Percentiles rank a stretch among this genome's conserved stretches.
phyloP scores from a whole-genome alignment of 2,113 vertebrate species.

The Alectura lathami region DNA sequence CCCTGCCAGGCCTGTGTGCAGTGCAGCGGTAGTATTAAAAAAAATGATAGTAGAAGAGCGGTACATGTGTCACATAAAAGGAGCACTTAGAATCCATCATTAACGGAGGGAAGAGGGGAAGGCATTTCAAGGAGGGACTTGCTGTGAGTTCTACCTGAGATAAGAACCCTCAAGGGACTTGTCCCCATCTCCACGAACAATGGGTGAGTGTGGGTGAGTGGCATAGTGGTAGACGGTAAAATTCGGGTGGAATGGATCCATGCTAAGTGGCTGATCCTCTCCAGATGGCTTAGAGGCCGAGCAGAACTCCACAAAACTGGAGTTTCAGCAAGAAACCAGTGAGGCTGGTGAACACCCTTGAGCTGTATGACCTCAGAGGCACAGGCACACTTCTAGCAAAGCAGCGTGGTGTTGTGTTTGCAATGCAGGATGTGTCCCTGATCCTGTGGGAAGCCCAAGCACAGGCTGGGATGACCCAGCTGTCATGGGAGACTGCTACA shows the following conservation, averaged over 20 bases:
- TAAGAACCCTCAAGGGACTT: not conserved
- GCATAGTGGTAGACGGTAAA: not conserved
- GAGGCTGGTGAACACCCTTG: not conserved
- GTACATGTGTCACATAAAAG: not conserved
- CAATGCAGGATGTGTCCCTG: not conserved
- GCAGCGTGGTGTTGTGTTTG: not conserved
- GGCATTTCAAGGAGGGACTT: not conserved
- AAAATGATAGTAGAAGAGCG: not conserved
- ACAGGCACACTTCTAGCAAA: not conserved
- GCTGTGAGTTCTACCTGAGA: not conserved
- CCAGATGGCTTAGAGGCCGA: slow-evolving; percentile 1
- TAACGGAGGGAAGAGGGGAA: not conserved
- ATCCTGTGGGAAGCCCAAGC: not conserved
- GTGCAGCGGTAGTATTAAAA: not conserved
- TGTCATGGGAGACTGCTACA: not conserved
- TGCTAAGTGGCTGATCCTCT: slow-evolving; percentile 33
- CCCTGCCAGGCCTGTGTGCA: not conserved
- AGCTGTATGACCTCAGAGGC: not conserved
- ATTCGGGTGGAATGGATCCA: slow-evolving; percentile 32
- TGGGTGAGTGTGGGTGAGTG: not conserved
- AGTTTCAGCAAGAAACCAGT: not conserved
- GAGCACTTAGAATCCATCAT: not conserved
- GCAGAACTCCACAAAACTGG: not conserved
- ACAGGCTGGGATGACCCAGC: not conserved
- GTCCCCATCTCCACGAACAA: not conserved